Conservation (phyloP, 1,140 invertebrate genomes). For the Sinella curviseta region DNA sequence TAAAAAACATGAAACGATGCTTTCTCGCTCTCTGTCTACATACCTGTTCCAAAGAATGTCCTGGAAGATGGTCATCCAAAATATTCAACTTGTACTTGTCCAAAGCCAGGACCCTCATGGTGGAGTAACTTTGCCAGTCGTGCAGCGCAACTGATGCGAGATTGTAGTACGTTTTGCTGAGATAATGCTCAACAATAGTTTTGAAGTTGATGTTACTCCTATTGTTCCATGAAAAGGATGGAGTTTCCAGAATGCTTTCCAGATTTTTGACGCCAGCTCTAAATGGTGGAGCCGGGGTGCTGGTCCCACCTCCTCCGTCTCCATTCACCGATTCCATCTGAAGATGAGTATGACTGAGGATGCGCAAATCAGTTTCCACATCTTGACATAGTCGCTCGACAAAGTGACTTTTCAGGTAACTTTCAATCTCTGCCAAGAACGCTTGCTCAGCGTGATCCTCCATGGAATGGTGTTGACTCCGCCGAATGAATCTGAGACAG, state of each 20-base stretch:
- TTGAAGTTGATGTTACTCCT: constrained; percentile 53
- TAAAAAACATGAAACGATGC: not conserved
- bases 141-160: constrained; percentile 94
- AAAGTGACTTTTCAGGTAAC: constrained; percentile 55
- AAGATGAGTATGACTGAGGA: constrained; percentile 87
- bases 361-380: constrained; percentile 85
- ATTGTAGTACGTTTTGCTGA: constrained; percentile 96
- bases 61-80: constrained; percentile 88
- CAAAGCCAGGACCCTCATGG: constrained; percentile 90
- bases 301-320: not conserved
- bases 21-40: no score
- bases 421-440: constrained; percentile 40
- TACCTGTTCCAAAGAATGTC: constrained; percentile 92
- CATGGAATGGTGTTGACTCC: constrained; percentile 50
- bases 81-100: constrained; percentile 80
- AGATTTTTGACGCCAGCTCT: constrained; percentile 60
- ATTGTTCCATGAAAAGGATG: constrained; percentile 57
- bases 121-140: constrained; percentile 95
- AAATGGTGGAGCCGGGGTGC: constrained; percentile 65
- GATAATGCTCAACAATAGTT: constrained; percentile 75
- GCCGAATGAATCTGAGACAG: constrained; percentile 37
- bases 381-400: constrained; percentile 76
- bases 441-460: constrained; percentile 28
- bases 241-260: constrained; percentile 60
- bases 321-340: constrained; percentile 60